phyloP scores from a whole-genome alignment of 2,797 vertebrate species.

The Tapirus indicus region DNA sequence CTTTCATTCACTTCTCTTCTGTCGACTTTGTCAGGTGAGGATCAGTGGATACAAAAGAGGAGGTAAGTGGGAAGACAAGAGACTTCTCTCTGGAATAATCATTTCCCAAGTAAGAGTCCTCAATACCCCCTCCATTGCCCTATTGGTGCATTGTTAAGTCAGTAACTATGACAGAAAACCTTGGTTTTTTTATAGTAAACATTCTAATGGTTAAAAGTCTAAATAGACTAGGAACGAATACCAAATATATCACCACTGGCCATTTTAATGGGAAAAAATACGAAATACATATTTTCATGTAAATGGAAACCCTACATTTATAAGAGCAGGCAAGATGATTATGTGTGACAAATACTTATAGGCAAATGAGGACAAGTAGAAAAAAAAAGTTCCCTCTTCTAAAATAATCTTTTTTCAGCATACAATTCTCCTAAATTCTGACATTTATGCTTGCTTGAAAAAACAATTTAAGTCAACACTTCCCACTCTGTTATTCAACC shows the following conservation, averaged over 20 bases:
- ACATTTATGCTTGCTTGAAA: conserved; percentile 69
- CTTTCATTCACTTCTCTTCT: neutral
- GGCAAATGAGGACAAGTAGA: conserved; percentile 65
- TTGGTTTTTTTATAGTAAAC: conserved; percentile 2
- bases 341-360: conserved; percentile 62
- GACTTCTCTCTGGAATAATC: neutral
- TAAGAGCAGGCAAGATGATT: conserved; percentile 64
- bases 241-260: conserved; percentile 1
- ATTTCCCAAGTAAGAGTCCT: neutral
- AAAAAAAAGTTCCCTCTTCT: conserved; percentile 52
- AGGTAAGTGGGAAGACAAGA: neutral
- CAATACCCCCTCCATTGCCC: neutral
- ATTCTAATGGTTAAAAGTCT: conserved; percentile 10
- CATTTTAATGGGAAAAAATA: conserved; percentile 58
- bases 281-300: neutral
- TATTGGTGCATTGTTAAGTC: neutral
- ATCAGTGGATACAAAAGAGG: neutral
- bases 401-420: conserved; percentile 69
- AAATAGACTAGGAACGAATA: conserved; percentile 48
- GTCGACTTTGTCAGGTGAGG: neutral
- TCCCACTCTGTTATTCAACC: conserved; percentile 71
- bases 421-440: conserved; percentile 60
- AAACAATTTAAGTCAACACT: conserved; percentile 69
- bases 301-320: conserved; percentile 64
- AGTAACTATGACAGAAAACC: neutral